Percentiles rank a stretch among this genome's conserved stretches.
phyloP scores from a whole-genome alignment of 2,888 invertebrate genomes.

The Drosophila aldrichi region DNA sequence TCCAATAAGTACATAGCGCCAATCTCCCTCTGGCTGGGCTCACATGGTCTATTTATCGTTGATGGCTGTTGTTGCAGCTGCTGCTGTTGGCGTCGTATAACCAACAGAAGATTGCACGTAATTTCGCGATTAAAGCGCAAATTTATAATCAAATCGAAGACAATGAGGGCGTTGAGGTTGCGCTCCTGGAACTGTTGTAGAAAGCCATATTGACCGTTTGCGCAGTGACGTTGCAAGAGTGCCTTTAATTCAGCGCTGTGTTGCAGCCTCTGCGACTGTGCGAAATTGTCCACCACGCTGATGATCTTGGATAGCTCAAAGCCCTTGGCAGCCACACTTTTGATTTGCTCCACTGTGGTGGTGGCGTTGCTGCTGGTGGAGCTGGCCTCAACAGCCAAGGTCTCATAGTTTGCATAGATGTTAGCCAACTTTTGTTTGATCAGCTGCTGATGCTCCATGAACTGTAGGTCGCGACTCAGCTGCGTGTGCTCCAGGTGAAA shows the following conservation, averaged over 20 bases:
- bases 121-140: conserved; percentile 83
- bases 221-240: conserved; percentile 75
- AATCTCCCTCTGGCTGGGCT: conserved; percentile 66
- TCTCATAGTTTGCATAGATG: conserved; percentile 82
- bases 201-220: conserved; percentile 77
- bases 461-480: conserved; percentile 89
- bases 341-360: conserved; percentile 85
- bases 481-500: conserved; percentile 89
- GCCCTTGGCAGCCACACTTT: conserved; percentile 87
- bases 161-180: conserved; percentile 78
- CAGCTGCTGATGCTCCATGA: conserved; percentile 88
- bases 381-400: conserved; percentile 59
- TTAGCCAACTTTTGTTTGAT: conserved; percentile 80
- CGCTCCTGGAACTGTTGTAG: conserved; percentile 80
- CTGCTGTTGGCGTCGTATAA: conserved; percentile 80
- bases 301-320: conserved; percentile 88
- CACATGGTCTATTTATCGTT: conserved; percentile 10
- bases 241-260: conserved; percentile 69
- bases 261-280: conserved; percentile 79
- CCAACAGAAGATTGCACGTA: conserved; percentile 79
- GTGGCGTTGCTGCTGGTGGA: conserved; percentile 31
- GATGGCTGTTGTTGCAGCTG: conserved; percentile 49
- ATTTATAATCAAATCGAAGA: conserved; percentile 83
- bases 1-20: conserved; percentile 79
- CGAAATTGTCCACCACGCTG: conserved; percentile 88